Evolutionary conservation across 2,888 invertebrate species (phyloP), one percentile per base, ranked within the genome.

Genomic region (Drosophila picticornis): DNA sequence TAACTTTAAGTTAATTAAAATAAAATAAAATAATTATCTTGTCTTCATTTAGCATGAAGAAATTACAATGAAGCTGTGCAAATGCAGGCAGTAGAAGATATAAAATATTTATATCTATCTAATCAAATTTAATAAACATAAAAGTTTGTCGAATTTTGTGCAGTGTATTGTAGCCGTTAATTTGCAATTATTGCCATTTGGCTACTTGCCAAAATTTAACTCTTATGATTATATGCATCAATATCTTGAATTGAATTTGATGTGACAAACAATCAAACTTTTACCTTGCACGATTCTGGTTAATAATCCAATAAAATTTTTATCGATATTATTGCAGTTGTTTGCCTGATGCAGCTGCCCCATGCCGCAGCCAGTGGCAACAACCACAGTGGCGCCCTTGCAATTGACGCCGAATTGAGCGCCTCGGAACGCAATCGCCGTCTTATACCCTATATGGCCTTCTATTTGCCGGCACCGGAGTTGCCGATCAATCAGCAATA

Each of bases 381-480:
- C 55, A 81, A 84, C 31, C 58, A 63, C 34, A 76, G 82, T 53
- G 57, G 52, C 46, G 32, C 64, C 43, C 43, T 70, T 22, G 86
- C 84, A 51, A 85, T 81, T 43, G 91, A 92, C 48, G 81, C 91
- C 0, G 89, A 91, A 74, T 77, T 91, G 11, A 93, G 91, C 72
- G 89, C 92, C 66, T 91, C 92, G 50, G 93, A 97, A 93, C 94
- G 97, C 59, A 96, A 96, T 90, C 95, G 97, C 86, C 94, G 97
- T 76, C 93, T 97, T 57, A 96, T 97, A 88, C 97, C 97, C 2
- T 97, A 97, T 92, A 96, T 96, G 95, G 96, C 96, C 40, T 97
- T 96, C 93, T 97, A 97, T 92, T 94, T 95, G 34, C 94, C 96
- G n/a, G 95, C 95, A 69, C 90, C 91, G 16, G 95, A 95, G 88